Percentiles rank a stretch among this genome's conserved stretches.
These are phyloP conservation scores for Tetanocera ferruginea DNA, from an alignment of 2,888 invertebrate genomes.

Conservation along the genomic window DNA sequence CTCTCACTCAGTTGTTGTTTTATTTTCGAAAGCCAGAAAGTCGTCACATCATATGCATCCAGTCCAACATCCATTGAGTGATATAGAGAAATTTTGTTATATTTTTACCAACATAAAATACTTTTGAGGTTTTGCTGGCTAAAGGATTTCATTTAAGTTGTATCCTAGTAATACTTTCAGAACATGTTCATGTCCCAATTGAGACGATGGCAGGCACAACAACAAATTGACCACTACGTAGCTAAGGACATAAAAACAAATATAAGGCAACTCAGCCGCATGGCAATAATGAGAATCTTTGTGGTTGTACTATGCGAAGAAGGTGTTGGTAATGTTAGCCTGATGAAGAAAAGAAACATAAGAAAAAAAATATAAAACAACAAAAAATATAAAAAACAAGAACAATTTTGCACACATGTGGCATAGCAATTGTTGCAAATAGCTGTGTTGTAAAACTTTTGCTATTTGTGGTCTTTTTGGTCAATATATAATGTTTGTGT, in stretches of 20 bases:
- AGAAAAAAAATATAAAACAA: no score
- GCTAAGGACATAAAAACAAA: background rate
- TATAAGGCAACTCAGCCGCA: background rate
- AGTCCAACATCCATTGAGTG: background rate
- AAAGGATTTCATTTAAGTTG: background rate
- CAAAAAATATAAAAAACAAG: no score
- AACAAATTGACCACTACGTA: conserved; percentile 1
- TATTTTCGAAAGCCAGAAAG: background rate
- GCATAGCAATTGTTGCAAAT: no score
- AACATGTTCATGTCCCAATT: background rate
- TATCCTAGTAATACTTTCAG: background rate
- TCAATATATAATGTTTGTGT: no score
- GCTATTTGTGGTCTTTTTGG: no score
- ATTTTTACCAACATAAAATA: conserved; percentile 22
- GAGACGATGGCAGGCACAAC: background rate
- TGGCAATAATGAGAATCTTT: background rate
- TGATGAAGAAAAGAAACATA: no score
- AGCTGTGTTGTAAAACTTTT: no score
- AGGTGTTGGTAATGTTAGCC: background rate
- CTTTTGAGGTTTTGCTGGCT: conserved; percentile 11
- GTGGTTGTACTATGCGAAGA: background rate
- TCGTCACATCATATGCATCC: no score
- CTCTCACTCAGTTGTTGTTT: background rate
- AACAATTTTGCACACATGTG: no score
- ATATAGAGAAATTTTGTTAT: background rate